Base-by-base conservation (phyloP, 2,797 vertebrate species). In the Microctenopoma stevenorrisi region DNA sequence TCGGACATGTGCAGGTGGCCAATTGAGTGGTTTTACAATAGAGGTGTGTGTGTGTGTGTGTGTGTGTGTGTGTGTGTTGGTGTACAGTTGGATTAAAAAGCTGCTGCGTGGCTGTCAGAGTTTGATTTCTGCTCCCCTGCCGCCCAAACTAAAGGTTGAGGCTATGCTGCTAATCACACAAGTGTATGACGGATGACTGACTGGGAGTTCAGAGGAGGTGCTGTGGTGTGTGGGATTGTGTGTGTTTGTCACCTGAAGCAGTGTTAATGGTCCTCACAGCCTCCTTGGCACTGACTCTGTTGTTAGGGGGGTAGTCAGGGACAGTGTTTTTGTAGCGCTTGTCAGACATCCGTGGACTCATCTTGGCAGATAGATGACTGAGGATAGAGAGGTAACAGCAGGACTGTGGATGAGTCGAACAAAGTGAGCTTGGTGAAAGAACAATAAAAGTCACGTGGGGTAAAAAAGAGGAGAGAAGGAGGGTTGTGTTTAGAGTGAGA, bases 281-380 rank as follows among this genome's bases (percentile, higher is more conserved):
- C 52, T 97, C 97, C 57, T 86, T 92, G 74, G 95, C 79, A 55
- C 86, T 88, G 64, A 95, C 82, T 93, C 94, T 96, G 93, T 94
- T 94, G 87, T 91, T 94, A 22, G 95, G 90, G 5, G 94, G 74
- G 10, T 95, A 97, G 87, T 93, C 93, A 43, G 95, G 94, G 4
- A 94, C 72, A 0, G 94, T 79, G 66, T 93, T 94, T 47, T 95
- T 92, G 0, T 94, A 92, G 90, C 94, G 95, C 76, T 85, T 87
- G 71, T 96, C 95, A 26, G 88, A 58, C 48, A 81, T 18, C 0
- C 89, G 71, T 0, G 92, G 95, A 79, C 94, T 94, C 48, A 86
- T 87, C 84, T 94, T 96, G 88, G 93, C 90, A 76, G 94, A 93
- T 76, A 92, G 92, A 54, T 94, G 95, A 74, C 97, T 98, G 89